Evolutionary conservation across 2,113 vertebrate genomes (phyloP), one percentile per base, ranked within the genome.

Genomic region (Lasiurus borealis): DNA sequence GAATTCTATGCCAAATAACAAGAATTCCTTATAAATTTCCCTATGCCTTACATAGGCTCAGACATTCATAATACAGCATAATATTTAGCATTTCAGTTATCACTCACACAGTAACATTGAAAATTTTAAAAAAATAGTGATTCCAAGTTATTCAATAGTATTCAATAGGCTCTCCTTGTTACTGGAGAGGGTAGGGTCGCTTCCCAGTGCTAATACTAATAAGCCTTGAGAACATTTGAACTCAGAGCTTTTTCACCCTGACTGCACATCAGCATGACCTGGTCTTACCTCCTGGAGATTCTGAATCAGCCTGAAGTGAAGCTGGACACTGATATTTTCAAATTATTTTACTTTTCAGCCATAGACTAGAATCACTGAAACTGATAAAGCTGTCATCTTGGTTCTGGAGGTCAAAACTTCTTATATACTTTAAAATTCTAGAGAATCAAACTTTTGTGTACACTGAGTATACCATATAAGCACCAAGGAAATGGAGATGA

Each of bases 351-450:
- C 62, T 96, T 95, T 88, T 89, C 50, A 96, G 31, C 46, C 36
- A 59, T 12, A 4, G 21, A 64, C 71, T 73, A 73, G 40, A 94
- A 62, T 23, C 83, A 85, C 44, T 46, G 23, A 31, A 78, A 48
- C 12, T 36, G 23, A 68, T 3, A 36, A 34, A 46, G 8, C 81
- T 54, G 25, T 50, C 40, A 78, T 76, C 27, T 36, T 66, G 29
- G 68, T 95, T 95, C 64, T 62, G 91, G 88, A 92, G 16, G 15
- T 81, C 25, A 95, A 94, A 96, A 69, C 23, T 86, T 92, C 34
- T 69, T 18, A 71, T 2, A 77, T 19, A 59, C 10, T 91, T 78
- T 86, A 78, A 96, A 94, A 69, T 50, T 27, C 72, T 36, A 72
- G 66, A 52, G 44, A 34, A 19, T 75, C 44, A 72, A 36, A 40